phyloP scores from a whole-genome alignment of 2,797 vertebrate genomes.

The Loris lydekkerianus region DNA sequence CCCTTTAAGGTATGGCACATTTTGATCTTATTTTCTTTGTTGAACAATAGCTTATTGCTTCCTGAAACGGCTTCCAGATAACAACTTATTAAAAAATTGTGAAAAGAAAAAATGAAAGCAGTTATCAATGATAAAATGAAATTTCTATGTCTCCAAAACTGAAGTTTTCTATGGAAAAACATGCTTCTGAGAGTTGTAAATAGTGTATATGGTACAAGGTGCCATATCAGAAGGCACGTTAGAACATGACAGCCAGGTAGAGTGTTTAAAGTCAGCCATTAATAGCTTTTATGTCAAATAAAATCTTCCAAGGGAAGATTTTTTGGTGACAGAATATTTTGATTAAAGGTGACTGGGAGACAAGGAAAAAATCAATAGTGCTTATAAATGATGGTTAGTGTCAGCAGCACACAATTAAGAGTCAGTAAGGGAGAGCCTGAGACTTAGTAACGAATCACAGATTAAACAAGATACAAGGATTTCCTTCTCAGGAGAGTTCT shows the following conservation, averaged over 20 bases:
- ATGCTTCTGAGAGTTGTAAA: background rate
- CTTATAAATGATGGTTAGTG: constrained; percentile 68
- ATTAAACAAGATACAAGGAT: background rate
- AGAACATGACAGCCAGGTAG: background rate
- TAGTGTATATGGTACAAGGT: background rate
- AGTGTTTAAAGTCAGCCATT: constrained; percentile 48
- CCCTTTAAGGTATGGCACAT: background rate
- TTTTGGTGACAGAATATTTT: constrained; percentile 68
- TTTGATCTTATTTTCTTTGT: constrained; percentile 31
- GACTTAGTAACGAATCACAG: background rate
- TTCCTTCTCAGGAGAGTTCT: constrained; percentile 27
- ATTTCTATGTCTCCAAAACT: background rate
- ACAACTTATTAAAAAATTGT: constrained; percentile 16
- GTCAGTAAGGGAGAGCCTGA: constrained; percentile 4
- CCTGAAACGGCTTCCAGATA: background rate
- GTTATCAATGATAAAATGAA: background rate
- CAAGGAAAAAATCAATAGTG: constrained; percentile 64
- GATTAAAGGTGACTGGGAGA: constrained; percentile 72
- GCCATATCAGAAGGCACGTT: background rate
- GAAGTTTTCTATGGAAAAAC: background rate
- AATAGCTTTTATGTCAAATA: constrained; percentile 76
- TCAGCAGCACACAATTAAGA: constrained; percentile 61
- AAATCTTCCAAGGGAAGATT: constrained; percentile 71
- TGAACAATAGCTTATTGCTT: background rate
- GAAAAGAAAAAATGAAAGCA: constrained; percentile 24